Base-by-base conservation (phyloP, 2,113 vertebrate species). In the Chunga burmeisteri region DNA sequence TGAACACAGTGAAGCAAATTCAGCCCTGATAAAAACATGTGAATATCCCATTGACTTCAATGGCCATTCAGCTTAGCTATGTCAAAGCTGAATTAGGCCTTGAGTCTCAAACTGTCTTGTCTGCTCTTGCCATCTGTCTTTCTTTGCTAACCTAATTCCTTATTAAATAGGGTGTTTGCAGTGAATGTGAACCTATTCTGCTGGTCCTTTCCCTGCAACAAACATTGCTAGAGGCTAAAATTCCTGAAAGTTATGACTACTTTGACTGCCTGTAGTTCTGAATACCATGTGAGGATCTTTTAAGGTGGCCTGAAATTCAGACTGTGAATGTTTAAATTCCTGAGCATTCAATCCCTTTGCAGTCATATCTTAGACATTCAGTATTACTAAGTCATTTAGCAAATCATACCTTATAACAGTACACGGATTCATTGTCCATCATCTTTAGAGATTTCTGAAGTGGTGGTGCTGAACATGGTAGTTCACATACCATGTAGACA, bases 81-180 rank as follows among this genome's bases (percentile, higher is more conserved):
- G 79, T 73, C 46, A 82, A 88, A 93, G 81, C 71, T 88, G 93
- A 85, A 81, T 93, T 88, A 94, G 58, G 79, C 92, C 67, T 80
- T 78, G 53, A 65, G 82, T 96, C 88, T 90, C 96, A 94, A 95
- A 96, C 66, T 81, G 73, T 83, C 93, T 90, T 86, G 78, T 91
- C 78, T 94, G 74, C 52, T 93, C 12, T 85, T 82, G 42, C 92
- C 85, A 95, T 96, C 94, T 94, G 92, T 93, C 93, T 87, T 74
- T 75, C 77, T 85, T 89, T 90, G 53, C 59, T 93, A 97, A 94
- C 88, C 81, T 88, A 94, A 94, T 80, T 95, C 87, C 46, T 79
- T 82, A 79, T 80, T 94, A 91, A 95, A 94, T 38, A 82, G 34
- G 30, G 22, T 75, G 49, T 77, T 74, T 5, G 3, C 67, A 80